Percentiles rank a stretch among this genome's conserved stretches.
Evolutionary conservation across 2,797 vertebrate species (phyloP).

Genomic region (Corythornis leucogaster): DNA sequence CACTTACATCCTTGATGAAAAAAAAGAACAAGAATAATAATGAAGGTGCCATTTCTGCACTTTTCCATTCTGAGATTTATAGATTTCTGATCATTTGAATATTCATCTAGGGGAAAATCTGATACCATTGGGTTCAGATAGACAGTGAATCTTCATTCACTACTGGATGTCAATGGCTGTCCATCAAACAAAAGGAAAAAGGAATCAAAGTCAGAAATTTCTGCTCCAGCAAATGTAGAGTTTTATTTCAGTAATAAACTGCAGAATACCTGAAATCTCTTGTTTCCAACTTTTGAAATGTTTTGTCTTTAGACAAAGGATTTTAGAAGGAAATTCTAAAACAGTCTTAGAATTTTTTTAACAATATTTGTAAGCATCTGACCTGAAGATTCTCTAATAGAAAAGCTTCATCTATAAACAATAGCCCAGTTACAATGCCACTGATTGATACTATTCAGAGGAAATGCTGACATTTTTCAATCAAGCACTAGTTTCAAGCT

Average conservation of each 20-base stretch:
- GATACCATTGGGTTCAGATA: constrained; percentile 17
- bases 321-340: not conserved
- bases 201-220: not conserved
- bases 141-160: constrained; percentile 28
- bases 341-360: not conserved
- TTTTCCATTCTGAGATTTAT: constrained; percentile 21
- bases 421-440: not conserved
- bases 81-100: constrained; percentile 31
- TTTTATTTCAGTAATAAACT: not conserved
- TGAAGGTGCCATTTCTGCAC: constrained; percentile 5
- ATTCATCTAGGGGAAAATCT: constrained; percentile 7
- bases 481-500: not conserved
- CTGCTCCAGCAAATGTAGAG: not conserved
- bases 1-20: not conserved
- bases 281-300: not conserved
- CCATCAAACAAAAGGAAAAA: not conserved
- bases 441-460: constrained; percentile 41
- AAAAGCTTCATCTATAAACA: not conserved
- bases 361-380: not conserved
- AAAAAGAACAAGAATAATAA: constrained; percentile 5
- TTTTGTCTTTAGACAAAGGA: not conserved
- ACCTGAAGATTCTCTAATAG: constrained; percentile 9
- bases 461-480: constrained; percentile 29
- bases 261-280: not conserved
- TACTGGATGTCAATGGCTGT: not conserved